Evolutionary conservation across 2,113 vertebrate species (phyloP).

Genomic region (Ictidomys tridecemlineatus): DNA sequence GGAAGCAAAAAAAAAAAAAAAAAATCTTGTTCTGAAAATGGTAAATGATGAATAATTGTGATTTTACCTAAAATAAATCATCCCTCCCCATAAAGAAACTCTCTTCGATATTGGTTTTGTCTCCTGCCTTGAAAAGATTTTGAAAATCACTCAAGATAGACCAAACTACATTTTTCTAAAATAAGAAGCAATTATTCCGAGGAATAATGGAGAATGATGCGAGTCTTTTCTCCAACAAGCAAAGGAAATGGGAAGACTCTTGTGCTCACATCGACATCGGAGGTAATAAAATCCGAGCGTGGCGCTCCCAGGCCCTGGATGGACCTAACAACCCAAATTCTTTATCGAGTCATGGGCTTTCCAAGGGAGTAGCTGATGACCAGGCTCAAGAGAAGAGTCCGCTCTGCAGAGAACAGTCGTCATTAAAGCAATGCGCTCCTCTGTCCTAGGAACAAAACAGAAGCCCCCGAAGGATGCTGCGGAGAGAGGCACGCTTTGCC

Average conservation of each 20-base stretch:
- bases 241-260: neutral
- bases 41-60: neutral
- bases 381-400: neutral
- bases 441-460: neutral
- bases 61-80: neutral
- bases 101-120: neutral
- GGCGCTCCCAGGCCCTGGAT: neutral
- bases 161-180: neutral
- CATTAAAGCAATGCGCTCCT: neutral
- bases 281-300: neutral
- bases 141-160: neutral
- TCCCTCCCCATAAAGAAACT: neutral
- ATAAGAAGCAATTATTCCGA: neutral
- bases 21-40: neutral
- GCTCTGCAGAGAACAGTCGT: neutral
- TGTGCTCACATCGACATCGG: neutral
- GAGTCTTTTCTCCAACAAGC: neutral
- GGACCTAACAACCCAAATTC: neutral
- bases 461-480: neutral
- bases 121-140: neutral
- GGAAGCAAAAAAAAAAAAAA: neutral
- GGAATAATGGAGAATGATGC: neutral
- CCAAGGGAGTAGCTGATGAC: neutral
- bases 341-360: neutral
- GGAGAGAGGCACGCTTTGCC: neutral